Base-by-base conservation (phyloP, 2,113 vertebrate genomes). In the Silurus asotus region DNA sequence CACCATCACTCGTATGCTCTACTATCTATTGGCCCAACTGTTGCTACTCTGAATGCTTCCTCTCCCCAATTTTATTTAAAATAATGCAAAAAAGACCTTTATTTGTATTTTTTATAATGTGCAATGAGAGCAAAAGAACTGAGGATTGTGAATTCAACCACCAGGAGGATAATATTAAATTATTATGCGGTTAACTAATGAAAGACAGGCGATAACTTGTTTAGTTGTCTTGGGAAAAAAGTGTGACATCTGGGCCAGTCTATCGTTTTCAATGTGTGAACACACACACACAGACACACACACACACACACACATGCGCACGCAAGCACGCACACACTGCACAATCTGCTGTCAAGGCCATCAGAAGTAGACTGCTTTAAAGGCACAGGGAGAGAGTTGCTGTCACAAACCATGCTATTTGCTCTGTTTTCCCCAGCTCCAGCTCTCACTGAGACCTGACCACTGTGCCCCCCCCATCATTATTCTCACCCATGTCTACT, bases 201-300 rank as follows among this genome's bases (percentile, higher is more conserved):
- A 61, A 72, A 78, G 78, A 89, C 85, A 78, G 62, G 88, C 8
- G 75, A 67, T 70, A 58, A 80, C 86, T 80, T 89, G 86, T 85
- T 83, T 70, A 61, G 64, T 37, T 86, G 25, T 81, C 86, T 83
- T 61, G 88, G 49, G 86, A 80, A 83, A 87, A 37, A 85, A 55
- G 55, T 64, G 70, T 59, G 80, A 82, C 78, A 85, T 70, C 72
- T 85, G 78, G 82, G 15, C 55, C 62, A 82, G 64, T 81, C 81
- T 87, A 80, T 62, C 53, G 4, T 77, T 78, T 85, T 85, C 83
- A 59, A 77, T 77, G 53, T 72, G 81, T 79, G 76, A 85, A 77
- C 49, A 69, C 58, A 19, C 51, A 72, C 78, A 85, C 83, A 79
- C 65, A 58, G 5, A 59, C 37, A 67, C 69, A 76, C 67, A 89